phyloP scores from a whole-genome alignment of 2,113 vertebrate species.

The Rhinolophus sinicus region DNA sequence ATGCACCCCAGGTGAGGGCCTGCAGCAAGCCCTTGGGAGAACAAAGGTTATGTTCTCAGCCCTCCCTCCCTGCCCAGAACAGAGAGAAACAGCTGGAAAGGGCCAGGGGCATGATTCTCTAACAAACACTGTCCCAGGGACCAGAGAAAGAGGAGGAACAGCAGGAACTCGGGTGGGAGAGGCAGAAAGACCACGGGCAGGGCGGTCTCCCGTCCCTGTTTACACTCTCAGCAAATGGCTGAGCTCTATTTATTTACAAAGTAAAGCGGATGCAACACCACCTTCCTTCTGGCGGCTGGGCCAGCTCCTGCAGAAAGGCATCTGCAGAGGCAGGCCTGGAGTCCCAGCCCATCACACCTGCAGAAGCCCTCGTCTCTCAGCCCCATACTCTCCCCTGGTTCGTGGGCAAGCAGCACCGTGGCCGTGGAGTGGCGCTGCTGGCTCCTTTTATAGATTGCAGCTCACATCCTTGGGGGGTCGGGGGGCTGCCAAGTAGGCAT shows the following conservation, averaged over 20 bases:
- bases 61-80: not conserved
- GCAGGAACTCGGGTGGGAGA: accelerated
- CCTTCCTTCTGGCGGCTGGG: not conserved
- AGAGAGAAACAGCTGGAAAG: not conserved
- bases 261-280: not conserved
- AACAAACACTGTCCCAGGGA: not conserved
- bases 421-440: accelerated
- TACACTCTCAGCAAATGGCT: not conserved
- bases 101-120: too few relatives aligned
- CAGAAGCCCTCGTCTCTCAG: not conserved
- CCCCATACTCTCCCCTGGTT: not conserved
- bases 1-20: too few relatives aligned
- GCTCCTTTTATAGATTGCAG: not conserved
- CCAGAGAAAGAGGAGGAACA: not conserved
- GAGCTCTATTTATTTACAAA: not conserved
- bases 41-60: not conserved
- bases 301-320: not conserved
- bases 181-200: not conserved
- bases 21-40: not conserved
- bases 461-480: not conserved
- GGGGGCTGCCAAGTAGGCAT: not conserved
- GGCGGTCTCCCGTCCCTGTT: not conserved
- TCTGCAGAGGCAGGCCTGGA: not conserved
- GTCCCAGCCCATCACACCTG: not conserved
- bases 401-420: not conserved